These are phyloP conservation scores for Phalanger gymnotis DNA, from an alignment of 2,797 vertebrate species.

Conservation along the genomic window DNA sequence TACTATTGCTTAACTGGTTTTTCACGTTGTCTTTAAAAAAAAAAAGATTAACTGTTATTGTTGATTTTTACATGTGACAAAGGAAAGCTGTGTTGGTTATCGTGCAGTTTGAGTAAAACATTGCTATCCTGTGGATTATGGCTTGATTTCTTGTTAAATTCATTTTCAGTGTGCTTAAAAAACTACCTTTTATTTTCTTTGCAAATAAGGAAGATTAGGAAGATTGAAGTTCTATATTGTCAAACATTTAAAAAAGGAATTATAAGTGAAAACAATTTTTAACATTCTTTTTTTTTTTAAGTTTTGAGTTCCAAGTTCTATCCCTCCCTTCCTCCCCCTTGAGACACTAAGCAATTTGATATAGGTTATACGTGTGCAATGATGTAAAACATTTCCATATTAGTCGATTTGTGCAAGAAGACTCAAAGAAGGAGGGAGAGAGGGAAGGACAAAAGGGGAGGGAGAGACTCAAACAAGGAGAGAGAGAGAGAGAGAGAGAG, in stretches of 20 bases:
- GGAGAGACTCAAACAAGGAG: too few species aligned
- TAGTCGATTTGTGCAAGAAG: not conserved
- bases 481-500: too few species aligned
- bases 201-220: not conserved
- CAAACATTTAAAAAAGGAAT: not conserved
- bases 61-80: not conserved
- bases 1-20: not conserved
- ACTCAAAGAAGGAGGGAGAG: not conserved
- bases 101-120: constrained; percentile 52
- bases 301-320: not conserved
- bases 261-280: not conserved
- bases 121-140: constrained; percentile 30
- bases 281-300: not conserved
- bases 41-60: not conserved
- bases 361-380: not conserved
- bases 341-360: not conserved
- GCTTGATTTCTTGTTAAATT: constrained; percentile 52
- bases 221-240: not conserved
- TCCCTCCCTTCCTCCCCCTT: not conserved
- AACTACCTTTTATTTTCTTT: not conserved
- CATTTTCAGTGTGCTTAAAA: not conserved
- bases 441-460: too few species aligned
- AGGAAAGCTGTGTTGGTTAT: not conserved
- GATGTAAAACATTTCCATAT: not conserved
- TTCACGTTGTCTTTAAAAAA: constrained; percentile 23